Evolutionary conservation across 2,797 vertebrate species (phyloP), one percentile per base, ranked within the genome.

Genomic region (Huso huso): DNA sequence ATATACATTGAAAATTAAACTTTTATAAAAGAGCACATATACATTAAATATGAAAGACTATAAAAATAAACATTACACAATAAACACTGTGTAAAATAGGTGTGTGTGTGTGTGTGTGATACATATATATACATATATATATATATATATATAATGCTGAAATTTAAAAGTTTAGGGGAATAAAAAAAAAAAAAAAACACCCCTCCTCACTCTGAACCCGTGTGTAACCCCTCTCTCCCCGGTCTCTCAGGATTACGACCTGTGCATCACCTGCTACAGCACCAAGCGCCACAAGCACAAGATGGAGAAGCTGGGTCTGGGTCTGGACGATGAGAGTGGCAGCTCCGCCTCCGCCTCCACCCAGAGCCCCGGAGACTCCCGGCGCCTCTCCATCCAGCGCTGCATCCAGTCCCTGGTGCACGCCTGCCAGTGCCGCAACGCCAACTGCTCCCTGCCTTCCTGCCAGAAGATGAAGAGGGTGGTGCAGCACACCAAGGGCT

Each of bases 391-490:
- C 83, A 99, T 99, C 74, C 96, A 99, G 82, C 93, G 95, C 73
- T 99, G 96, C 74, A 99, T 99, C 84, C 96, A 97, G 87, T 98
- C 96, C 0, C 83, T 98, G 81, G 95, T 98, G 51, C 96, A 99
- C 0, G 95, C 96, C 4, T 99, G 96, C 81, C 96, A 99, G 88
- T 99, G 96, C 69, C 95, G 95, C 74, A 99, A 98, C 0, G 96
- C 96, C 87, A 99, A 98, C 84, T 99, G 96, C 83, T 97, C 94
- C 0, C 85, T 98, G 86, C 95, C 95, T 0, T 98, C 96, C 70
- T 98, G 96, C 76, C 95, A 98, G 90, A 98, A 98, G 89, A 98
- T 98, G 96, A 99, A 98, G 77, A 89, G 95, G 0, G 96, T 99
- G 0, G 96, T 99, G 66, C 96, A 98, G 69, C 96, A 99, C 81